Conservation (phyloP, 2,888 invertebrate genomes). For the Limenitis camilla region DNA sequence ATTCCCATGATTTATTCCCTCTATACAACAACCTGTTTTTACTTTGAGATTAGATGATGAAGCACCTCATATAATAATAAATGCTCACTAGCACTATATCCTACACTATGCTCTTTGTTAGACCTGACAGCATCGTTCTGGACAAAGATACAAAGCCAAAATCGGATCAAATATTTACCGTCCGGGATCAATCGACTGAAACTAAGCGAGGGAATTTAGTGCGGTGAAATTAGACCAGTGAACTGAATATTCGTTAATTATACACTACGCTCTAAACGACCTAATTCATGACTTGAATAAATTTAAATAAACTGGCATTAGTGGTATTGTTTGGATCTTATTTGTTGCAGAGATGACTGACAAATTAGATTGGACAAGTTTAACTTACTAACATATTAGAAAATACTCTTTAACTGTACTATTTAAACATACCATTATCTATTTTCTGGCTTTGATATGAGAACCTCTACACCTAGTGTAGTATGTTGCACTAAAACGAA, state of each 20-base stretch:
- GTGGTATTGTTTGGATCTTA: background rate
- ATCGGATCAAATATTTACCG: constrained; percentile 17
- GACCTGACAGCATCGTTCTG: constrained; percentile 10
- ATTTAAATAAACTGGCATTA: background rate
- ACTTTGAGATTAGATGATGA: background rate
- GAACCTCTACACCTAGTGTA: too few relatives aligned
- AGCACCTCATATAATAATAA: background rate
- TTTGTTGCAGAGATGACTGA: background rate
- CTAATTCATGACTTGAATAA: background rate
- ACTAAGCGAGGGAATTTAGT: constrained; percentile 12
- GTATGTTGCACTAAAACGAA: too few relatives aligned
- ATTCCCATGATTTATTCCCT: background rate
- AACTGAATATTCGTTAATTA: constrained; percentile 10
- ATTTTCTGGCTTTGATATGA: too few relatives aligned
- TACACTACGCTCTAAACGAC: background rate
- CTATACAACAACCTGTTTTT: background rate
- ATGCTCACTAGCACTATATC: background rate
- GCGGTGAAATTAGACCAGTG: constrained; percentile 13
- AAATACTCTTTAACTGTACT: too few relatives aligned
- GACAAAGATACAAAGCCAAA: constrained; percentile 16
- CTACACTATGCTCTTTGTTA: constrained; percentile 4
- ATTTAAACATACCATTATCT: too few relatives aligned
- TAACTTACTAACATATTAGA: too few relatives aligned
- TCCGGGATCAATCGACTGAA: constrained; percentile 12
- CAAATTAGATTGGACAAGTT: too few relatives aligned